A percentile compares a stretch with the other conserved stretches of the same genome.
phyloP scores from a whole-genome alignment of 2,888 invertebrate species.

The Platycheirus rosarum region DNA sequence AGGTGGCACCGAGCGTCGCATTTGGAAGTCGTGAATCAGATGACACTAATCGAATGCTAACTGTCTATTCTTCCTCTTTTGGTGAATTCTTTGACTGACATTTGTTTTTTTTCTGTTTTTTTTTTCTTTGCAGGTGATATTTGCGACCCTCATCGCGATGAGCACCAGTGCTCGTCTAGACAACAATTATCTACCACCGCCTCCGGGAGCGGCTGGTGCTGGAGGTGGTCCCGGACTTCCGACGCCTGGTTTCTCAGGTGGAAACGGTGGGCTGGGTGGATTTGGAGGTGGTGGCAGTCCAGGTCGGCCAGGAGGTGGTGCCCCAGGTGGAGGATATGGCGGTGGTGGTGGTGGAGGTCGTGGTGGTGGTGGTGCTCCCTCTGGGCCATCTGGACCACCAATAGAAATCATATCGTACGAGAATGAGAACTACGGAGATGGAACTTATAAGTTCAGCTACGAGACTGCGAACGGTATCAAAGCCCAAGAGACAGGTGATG shows the following conservation, averaged over 20 bases:
- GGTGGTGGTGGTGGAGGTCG: slow-evolving; percentile 77
- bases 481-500: slow-evolving; percentile 85
- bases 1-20: slow-evolving; percentile 27
- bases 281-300: slow-evolving; percentile 80
- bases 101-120: slow-evolving; percentile 50
- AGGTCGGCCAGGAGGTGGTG: slow-evolving; percentile 78
- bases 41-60: slow-evolving; percentile 59
- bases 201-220: slow-evolving; percentile 82
- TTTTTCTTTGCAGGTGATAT: slow-evolving; percentile 82
- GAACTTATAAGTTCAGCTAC: slow-evolving; percentile 85
- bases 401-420: slow-evolving; percentile 85
- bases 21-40: slow-evolving; percentile 67
- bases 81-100: slow-evolving; percentile 36
- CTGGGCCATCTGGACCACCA: slow-evolving; percentile 81
- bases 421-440: slow-evolving; percentile 85
- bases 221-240: slow-evolving; percentile 81
- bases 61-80: slow-evolving; percentile 20
- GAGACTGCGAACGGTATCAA: slow-evolving; percentile 86
- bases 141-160: slow-evolving; percentile 82
- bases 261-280: slow-evolving; percentile 79
- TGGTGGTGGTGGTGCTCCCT: slow-evolving; percentile 76
- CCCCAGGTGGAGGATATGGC: slow-evolving; percentile 75
- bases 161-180: slow-evolving; percentile 84
- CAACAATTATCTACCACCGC: slow-evolving; percentile 85
- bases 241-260: slow-evolving; percentile 81